phyloP scores from a whole-genome alignment of 2,888 invertebrate genomes.

The Buathra laborator region DNA sequence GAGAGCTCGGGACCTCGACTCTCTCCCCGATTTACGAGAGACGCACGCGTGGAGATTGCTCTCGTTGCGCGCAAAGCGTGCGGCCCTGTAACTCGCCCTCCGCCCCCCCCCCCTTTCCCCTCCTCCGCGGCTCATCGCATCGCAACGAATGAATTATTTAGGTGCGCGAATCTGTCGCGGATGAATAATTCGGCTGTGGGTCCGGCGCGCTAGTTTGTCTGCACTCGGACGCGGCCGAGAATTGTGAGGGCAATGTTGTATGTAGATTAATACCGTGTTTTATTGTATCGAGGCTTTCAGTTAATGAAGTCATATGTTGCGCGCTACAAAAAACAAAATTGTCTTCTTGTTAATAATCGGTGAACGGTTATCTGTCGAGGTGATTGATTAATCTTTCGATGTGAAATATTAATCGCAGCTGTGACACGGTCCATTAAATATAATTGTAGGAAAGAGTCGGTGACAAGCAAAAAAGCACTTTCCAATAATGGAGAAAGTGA shows the following conservation, averaged over 20 bases:
- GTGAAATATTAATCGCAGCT: neutral
- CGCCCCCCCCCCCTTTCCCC: neutral
- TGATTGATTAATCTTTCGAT: constrained; percentile 5
- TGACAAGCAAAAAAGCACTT: too few relatives aligned
- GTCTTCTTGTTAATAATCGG: constrained; percentile 10
- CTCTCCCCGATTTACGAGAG: constrained; percentile 60
- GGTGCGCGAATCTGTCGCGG: constrained; percentile 54
- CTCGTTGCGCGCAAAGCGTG: constrained; percentile 33
- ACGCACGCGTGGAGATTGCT: constrained; percentile 48
- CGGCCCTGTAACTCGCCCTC: neutral
- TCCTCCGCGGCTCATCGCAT: neutral
- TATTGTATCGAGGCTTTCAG: constrained; percentile 2
- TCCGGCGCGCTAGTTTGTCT: constrained; percentile 38
- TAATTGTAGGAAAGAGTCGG: too few relatives aligned
- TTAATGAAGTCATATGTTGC: constrained; percentile 18
- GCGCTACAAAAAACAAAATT: constrained; percentile 1
- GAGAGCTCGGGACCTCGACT: constrained; percentile 19
- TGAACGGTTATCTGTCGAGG: neutral
- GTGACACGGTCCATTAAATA: neutral
- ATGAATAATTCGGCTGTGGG: constrained; percentile 55
- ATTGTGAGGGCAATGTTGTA: constrained; percentile 45
- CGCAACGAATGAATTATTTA: constrained; percentile 55
- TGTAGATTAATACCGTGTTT: constrained; percentile 46
- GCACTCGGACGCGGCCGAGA: constrained; percentile 43
- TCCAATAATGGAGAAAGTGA: too few relatives aligned